Evolutionary conservation across 2,888 invertebrate genomes (phyloP), one percentile per base, ranked within the genome.

Genomic region (Halocaridina rubra): DNA sequence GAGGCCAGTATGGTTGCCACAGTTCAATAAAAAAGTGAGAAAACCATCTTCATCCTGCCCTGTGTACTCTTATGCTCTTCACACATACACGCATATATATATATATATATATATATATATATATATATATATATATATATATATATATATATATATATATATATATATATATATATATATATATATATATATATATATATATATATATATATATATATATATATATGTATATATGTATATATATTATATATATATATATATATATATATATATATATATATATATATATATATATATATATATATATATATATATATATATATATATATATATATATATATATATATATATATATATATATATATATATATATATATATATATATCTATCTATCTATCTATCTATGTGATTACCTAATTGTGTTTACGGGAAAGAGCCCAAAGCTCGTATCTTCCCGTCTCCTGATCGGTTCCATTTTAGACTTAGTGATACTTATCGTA

Each of bases 121-220:
- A 71, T 71, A 71, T 71, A 71, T 71, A 71, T 71, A 32, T 71
- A 71, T 71, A 71, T 71, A 71, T 30, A 71, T 71, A 71, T 71
- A 71, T 71, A 71, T 71, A 71, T 71, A 71, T 71, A 71, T 71
- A 71, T 71, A 71, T 71, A 71, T 71, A 71, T 71, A 71, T 71
- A 71, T 71, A 64, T 53, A 53, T 53, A 53, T 53, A 53, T 53
- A 13, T 53, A 53, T 13, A 5, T 3, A 19, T 29, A 67, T 10
- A 22, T 3, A 27, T 16, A 67, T 16, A 67, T 29, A 5, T 13
- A 67, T 3, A n/a, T 8, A 67, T 29, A 67, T 29, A 67, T 29
- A 67, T 29, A 67, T 29, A 67, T 29, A 67, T 29, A 67, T 29
- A 67, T 29, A 22, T 29, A 67, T 29, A 22, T 8, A 19, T 29